These are phyloP conservation scores for Drosophila funebris DNA, from an alignment of 1,140 invertebrate species.

Conservation along the genomic window DNA sequence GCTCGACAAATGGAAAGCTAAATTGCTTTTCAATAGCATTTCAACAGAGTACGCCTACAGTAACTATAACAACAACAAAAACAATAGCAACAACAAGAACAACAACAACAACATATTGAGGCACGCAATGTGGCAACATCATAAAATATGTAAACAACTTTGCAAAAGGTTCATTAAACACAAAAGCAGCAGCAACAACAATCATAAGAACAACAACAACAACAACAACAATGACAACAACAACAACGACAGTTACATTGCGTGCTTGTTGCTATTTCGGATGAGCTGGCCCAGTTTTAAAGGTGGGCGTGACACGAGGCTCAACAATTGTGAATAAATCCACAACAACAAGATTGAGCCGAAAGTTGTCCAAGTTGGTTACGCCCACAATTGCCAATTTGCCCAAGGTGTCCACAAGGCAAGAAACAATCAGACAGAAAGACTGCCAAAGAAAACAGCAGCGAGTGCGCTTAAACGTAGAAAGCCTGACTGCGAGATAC, in stretches of 20 bases:
- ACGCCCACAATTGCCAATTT: slow-evolving; percentile 37
- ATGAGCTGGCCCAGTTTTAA: slow-evolving; percentile 52
- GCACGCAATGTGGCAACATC: slow-evolving; percentile 33
- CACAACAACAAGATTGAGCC: not conserved
- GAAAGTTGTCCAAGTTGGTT: slow-evolving; percentile 32
- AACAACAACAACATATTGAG: slow-evolving; percentile 4
- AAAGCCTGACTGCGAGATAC: not conserved
- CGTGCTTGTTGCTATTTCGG: slow-evolving; percentile 56
- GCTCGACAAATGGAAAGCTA: slow-evolving; percentile 22
- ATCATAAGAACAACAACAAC: not conserved
- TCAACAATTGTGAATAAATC: slow-evolving; percentile 28
- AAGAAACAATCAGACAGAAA: slow-evolving; percentile 33
- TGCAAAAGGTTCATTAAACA: slow-evolving; percentile 43
- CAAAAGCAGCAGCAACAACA: slow-evolving; percentile 4
- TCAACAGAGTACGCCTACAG: slow-evolving; percentile 11
- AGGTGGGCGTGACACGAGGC: slow-evolving; percentile 31
- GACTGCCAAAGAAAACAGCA: not conserved
- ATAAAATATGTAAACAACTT: slow-evolving; percentile 53
- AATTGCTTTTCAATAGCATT: slow-evolving; percentile 45
- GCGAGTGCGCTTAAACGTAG: not conserved
- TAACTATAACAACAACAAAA: not conserved
- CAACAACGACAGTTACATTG: slow-evolving; percentile 23
- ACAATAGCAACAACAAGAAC: not conserved
- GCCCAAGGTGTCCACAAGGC: slow-evolving; percentile 32
- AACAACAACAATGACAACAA: not conserved